phyloP scores from a whole-genome alignment of 2,888 invertebrate species.

The Dendrolimus houi region DNA sequence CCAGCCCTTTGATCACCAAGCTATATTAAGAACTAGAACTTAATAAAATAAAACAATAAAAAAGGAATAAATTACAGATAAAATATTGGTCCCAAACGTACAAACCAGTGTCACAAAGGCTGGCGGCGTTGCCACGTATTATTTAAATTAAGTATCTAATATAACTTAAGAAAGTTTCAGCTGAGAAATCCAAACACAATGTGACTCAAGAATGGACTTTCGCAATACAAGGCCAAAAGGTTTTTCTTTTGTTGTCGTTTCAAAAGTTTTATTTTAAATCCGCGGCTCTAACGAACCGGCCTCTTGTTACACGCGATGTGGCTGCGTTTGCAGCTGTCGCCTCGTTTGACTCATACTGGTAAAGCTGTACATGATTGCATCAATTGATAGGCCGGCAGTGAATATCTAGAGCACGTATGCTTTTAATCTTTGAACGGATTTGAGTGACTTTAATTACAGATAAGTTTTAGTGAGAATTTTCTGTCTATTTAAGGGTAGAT shows the following conservation, averaged over 20 bases:
- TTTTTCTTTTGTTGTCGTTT: constrained; percentile 55
- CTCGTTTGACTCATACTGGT: constrained; percentile 6
- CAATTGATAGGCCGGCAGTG: background rate
- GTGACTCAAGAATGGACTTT: background rate
- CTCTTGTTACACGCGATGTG: constrained; percentile 50
- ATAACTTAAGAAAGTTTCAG: no score
- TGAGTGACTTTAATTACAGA: background rate
- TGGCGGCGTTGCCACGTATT: no score
- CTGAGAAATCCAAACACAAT: no score
- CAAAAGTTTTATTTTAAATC: constrained; percentile 69
- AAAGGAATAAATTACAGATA: no score
- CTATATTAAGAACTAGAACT: no score
- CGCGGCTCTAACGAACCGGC: constrained; percentile 64
- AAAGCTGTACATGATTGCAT: background rate
- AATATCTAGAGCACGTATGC: background rate
- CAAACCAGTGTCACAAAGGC: no score
- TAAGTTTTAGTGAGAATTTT: background rate
- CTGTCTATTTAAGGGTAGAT: background rate
- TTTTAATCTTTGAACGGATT: background rate
- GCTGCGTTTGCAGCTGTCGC: constrained; percentile 44
- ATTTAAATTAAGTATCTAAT: no score
- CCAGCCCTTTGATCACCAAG: no score
- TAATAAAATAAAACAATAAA: no score
- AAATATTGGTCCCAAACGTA: no score
- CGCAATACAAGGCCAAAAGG: constrained; percentile 19